A percentile compares a stretch with the other conserved stretches of the same genome.
phyloP scores from a whole-genome alignment of 1,140 invertebrate genomes.

The Radopholus similis region DNA sequence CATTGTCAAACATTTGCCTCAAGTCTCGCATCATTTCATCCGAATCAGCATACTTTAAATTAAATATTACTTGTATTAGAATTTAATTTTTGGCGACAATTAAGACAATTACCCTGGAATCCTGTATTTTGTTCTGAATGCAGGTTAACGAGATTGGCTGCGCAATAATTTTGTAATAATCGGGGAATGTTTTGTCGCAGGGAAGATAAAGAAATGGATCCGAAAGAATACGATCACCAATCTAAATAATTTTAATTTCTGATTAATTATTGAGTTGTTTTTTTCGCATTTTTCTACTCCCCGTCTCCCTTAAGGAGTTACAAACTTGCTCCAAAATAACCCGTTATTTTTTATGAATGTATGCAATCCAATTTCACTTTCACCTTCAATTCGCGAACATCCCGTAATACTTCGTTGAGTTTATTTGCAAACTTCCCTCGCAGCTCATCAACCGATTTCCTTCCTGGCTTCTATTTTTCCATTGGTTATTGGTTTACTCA shows the following conservation, averaged over 20 bases:
- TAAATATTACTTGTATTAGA: too few relatives aligned
- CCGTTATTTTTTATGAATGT: too few relatives aligned
- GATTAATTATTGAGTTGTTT: too few relatives aligned
- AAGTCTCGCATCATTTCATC: conserved; percentile 84
- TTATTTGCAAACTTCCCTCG: conserved; percentile 35
- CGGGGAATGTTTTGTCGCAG: conserved; percentile 84
- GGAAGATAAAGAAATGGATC: conserved; percentile 92
- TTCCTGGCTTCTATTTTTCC: conserved; percentile 42
- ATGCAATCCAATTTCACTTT: too few relatives aligned
- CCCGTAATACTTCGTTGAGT: conserved; percentile 44
- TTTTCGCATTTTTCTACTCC: too few relatives aligned
- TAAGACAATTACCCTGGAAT: conserved; percentile 48
- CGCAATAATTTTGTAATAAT: conserved; percentile 96
- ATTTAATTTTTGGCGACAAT: conserved; percentile 24
- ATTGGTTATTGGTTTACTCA: too few relatives aligned
- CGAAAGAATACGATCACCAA: conserved; percentile 80
- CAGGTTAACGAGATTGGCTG: conserved; percentile 93
- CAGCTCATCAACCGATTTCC: conserved; percentile 47
- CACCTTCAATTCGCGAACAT: conserved; percentile 41
- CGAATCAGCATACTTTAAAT: conserved; percentile 73
- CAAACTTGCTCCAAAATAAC: too few relatives aligned
- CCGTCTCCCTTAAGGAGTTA: too few relatives aligned
- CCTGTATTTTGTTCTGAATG: conserved; percentile 81
- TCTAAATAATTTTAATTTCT: too few relatives aligned
- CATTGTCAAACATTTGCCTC: conserved; percentile 85